phyloP scores from a whole-genome alignment of 2,888 invertebrate genomes.

The Notodonta ziczac region DNA sequence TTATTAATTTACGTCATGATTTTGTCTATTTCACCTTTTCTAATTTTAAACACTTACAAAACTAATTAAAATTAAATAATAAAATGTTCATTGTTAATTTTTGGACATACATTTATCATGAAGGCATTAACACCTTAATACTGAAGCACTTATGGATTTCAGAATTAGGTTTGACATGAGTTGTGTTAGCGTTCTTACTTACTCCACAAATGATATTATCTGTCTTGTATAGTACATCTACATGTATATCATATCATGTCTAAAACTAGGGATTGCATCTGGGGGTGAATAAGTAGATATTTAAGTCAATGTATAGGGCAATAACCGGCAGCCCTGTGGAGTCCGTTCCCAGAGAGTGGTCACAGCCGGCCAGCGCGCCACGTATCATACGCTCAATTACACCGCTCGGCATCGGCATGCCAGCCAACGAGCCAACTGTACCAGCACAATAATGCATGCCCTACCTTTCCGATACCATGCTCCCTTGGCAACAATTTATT shows the following conservation, averaged over 20 bases:
- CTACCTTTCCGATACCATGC: slow-evolving; percentile 33
- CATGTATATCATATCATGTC: too few species aligned
- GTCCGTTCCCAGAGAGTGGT: slow-evolving; percentile 61
- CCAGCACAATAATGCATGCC: slow-evolving; percentile 24
- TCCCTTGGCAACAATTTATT: neutral
- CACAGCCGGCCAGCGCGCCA: slow-evolving; percentile 65
- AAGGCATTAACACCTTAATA: too few species aligned
- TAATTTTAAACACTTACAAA: too few species aligned
- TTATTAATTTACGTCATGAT: slow-evolving; percentile 2
- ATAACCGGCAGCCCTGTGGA: slow-evolving; percentile 54
- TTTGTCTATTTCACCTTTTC: neutral
- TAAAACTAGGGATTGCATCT: neutral
- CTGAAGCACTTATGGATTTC: too few species aligned
- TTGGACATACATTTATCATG: too few species aligned
- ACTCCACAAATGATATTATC: neutral
- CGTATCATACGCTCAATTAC: slow-evolving; percentile 78
- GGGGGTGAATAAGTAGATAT: slow-evolving; percentile 19
- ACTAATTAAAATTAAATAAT: too few species aligned
- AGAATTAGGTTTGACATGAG: neutral
- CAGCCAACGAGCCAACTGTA: slow-evolving; percentile 31
- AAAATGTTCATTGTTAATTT: too few species aligned
- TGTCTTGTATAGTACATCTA: too few species aligned
- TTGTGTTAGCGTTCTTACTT: neutral
- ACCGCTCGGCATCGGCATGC: slow-evolving; percentile 50
- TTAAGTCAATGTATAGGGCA: slow-evolving; percentile 28